Conservation (phyloP, 1,140 invertebrate species). For the Steinernema feltiae region DNA sequence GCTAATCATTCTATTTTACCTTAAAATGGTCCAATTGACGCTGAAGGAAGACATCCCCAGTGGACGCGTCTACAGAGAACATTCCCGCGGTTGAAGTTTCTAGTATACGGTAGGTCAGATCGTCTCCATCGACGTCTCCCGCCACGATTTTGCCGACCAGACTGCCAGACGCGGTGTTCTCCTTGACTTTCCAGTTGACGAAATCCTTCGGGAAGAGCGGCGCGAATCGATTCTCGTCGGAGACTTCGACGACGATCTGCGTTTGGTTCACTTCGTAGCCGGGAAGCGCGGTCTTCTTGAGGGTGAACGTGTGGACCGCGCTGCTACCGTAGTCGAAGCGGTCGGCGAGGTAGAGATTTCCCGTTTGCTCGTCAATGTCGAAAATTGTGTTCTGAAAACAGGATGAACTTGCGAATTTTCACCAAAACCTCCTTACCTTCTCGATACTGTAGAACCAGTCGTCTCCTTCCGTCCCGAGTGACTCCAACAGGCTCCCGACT, state of each 20-base stretch:
- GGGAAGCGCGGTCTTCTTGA: not conserved
- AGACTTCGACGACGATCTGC: not conserved
- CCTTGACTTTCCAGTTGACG: not conserved
- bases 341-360: not conserved
- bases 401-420: not conserved
- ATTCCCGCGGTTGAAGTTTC: constrained; percentile 64
- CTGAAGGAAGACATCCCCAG: constrained; percentile 71
- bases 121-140: constrained; percentile 3
- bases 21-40: constrained; percentile 68
- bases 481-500: not conserved
- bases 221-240: not conserved
- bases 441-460: not conserved
- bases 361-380: not conserved
- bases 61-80: constrained; percentile 69
- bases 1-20: constrained; percentile 29
- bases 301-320: not conserved
- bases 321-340: not conserved
- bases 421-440: not conserved
- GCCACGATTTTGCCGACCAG: not conserved
- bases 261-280: not conserved
- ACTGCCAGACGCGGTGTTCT: not conserved
- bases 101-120: not conserved
- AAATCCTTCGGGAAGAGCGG: not conserved
- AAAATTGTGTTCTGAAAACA: not conserved
- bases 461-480: not conserved